These are phyloP conservation scores for Anorthoa munda DNA, from an alignment of 2,888 invertebrate species.

Conservation along the genomic window DNA sequence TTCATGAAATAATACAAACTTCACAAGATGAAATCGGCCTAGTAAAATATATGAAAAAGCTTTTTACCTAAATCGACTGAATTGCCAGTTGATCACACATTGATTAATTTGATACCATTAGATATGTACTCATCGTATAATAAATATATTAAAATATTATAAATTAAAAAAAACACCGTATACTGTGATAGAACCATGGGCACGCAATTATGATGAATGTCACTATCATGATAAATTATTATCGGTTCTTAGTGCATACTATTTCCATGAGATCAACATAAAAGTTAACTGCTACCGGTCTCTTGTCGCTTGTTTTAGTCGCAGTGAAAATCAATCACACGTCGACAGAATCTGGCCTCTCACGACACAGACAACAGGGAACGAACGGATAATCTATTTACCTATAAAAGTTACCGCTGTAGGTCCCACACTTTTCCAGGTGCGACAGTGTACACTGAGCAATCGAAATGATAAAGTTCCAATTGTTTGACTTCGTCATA, in stretches of 20 bases:
- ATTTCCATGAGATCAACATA: neutral
- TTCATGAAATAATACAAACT: neutral
- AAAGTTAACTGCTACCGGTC: neutral
- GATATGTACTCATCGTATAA: too few species aligned
- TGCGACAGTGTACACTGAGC: constrained; percentile 12
- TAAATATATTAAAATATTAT: too few species aligned
- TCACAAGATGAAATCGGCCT: neutral
- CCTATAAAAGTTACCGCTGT: constrained; percentile 18
- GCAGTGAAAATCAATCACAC: neutral
- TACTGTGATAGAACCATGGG: too few species aligned
- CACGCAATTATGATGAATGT: neutral
- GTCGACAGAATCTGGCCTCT: neutral
- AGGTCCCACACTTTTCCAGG: constrained; percentile 21
- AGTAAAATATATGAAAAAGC: neutral
- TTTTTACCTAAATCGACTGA: neutral
- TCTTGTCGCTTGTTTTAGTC: neutral
- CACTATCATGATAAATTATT: too few species aligned
- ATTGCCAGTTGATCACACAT: neutral
- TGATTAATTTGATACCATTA: too few species aligned
- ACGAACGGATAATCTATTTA: constrained; percentile 21
- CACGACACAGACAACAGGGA: too few species aligned
- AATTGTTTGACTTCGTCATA: constrained; percentile 19
- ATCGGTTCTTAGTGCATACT: too few species aligned
- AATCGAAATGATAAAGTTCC: constrained; percentile 37
- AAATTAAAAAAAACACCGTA: too few species aligned